Percentiles rank a stretch among this genome's conserved stretches.
Evolutionary conservation across 2,113 vertebrate genomes (phyloP).

Genomic region (Origma solitaria): DNA sequence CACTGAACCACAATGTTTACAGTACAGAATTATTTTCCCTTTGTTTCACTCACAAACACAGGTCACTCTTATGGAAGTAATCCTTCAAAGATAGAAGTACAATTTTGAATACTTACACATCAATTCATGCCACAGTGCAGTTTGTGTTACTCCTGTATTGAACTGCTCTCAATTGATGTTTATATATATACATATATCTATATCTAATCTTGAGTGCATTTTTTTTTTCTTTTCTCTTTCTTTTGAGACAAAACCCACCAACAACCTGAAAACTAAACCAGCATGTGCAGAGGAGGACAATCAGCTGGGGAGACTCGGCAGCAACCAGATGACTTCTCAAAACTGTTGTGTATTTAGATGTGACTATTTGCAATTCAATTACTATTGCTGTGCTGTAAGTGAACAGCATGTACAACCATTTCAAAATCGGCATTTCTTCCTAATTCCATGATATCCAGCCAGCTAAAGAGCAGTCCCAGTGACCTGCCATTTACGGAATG

Average conservation of each 20-base stretch:
- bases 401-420: background rate
- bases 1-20: background rate
- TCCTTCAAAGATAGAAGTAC: background rate
- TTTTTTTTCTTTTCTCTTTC: background rate
- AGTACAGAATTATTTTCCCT: background rate
- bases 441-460: background rate
- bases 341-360: background rate
- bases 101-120: background rate
- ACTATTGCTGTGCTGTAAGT: background rate
- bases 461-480: slow-evolving; percentile 16
- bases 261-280: background rate
- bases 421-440: slow-evolving; percentile 33
- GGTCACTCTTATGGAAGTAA: background rate
- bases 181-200: background rate
- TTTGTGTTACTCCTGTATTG: background rate
- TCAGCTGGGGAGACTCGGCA: background rate
- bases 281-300: background rate
- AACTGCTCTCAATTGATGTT: background rate
- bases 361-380: background rate
- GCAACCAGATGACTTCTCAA: background rate
- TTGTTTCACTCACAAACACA: background rate
- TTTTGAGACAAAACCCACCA: background rate
- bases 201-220: background rate
- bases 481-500: slow-evolving; percentile 2
- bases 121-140: background rate